phyloP scores from a whole-genome alignment of 2,797 vertebrate species.

The Sphenodon punctatus region DNA sequence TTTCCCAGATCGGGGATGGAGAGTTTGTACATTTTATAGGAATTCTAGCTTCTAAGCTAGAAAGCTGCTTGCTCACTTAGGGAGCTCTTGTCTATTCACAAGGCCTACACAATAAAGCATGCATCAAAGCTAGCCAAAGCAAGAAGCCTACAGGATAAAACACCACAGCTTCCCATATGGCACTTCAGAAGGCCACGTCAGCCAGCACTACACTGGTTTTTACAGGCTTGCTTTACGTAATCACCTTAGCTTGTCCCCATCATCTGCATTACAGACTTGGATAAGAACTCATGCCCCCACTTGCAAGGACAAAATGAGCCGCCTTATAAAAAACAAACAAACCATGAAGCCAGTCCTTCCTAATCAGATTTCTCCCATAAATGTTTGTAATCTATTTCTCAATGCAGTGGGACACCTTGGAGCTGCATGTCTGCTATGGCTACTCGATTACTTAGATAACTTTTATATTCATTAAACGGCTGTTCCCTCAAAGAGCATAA shows the following conservation, averaged over 20 bases:
- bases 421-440: slow-evolving; percentile 30
- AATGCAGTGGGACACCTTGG: not conserved
- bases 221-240: not conserved
- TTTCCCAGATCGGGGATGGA: slow-evolving; percentile 1
- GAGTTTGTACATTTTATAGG: not conserved
- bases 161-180: slow-evolving; percentile 66
- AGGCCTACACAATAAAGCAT: not conserved
- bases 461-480: not conserved
- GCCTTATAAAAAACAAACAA: too few species aligned
- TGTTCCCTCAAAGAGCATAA: not conserved
- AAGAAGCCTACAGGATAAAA: not conserved
- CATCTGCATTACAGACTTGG: slow-evolving; percentile 23
- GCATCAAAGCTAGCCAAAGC: not conserved
- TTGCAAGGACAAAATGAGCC: slow-evolving; percentile 2
- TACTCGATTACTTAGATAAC: not conserved
- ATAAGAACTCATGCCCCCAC: slow-evolving; percentile 18
- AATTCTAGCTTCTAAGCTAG: slow-evolving; percentile 14
- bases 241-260: slow-evolving; percentile 26
- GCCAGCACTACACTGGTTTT: not conserved
- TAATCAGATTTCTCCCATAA: not conserved
- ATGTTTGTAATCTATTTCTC: not conserved
- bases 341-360: not conserved
- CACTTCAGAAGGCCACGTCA: too few species aligned
- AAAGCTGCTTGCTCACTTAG: not conserved
- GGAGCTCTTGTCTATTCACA: not conserved